These are phyloP conservation scores for Andrena haemorrhoa DNA, from an alignment of 2,888 invertebrate species.

Conservation along the genomic window DNA sequence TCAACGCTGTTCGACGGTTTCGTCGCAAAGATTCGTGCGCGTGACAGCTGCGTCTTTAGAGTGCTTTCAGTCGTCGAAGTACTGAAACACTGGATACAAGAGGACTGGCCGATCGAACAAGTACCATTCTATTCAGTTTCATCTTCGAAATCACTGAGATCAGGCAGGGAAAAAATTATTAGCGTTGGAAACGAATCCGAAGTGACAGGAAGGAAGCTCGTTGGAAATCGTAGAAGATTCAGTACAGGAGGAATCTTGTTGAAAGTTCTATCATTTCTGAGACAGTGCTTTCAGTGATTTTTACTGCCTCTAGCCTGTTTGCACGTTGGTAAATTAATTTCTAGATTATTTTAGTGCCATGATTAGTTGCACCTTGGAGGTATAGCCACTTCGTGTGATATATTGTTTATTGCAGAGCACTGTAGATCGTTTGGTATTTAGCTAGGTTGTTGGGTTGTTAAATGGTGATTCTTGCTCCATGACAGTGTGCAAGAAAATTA, in stretches of 20 bases:
- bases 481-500: too few relatives aligned
- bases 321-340: conserved; percentile 21
- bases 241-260: background rate
- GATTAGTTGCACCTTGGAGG: too few relatives aligned
- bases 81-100: background rate
- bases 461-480: too few relatives aligned
- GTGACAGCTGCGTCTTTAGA: background rate
- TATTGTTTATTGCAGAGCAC: background rate
- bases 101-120: background rate
- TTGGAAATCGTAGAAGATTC: background rate
- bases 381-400: background rate
- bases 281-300: background rate
- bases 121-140: background rate
- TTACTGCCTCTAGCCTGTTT: background rate
- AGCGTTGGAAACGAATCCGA: background rate
- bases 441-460: too few relatives aligned
- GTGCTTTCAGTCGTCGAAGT: background rate
- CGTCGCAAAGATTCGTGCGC: conserved; percentile 19
- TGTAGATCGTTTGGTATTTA: background rate
- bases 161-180: background rate
- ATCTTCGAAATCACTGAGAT: background rate
- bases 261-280: background rate
- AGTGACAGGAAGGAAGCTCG: conserved; percentile 18
- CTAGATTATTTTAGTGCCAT: background rate
- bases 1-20: conserved; percentile 11